These are phyloP conservation scores for Tryphoninae sp. DNA, from an alignment of 2,888 invertebrate species.

Conservation along the genomic window DNA sequence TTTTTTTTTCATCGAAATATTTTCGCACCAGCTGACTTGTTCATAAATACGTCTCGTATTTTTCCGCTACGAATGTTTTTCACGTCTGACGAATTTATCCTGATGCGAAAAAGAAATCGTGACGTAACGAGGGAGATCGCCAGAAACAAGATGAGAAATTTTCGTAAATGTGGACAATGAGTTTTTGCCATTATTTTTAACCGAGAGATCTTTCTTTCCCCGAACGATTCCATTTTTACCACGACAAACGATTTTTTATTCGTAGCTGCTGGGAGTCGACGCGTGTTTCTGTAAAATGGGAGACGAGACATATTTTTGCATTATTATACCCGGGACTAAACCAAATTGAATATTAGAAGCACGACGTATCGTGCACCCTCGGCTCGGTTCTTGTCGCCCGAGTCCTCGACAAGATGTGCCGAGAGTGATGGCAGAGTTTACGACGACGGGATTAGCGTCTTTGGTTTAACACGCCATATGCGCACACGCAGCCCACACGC, in stretches of 20 bases:
- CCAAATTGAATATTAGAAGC: conserved; percentile 49
- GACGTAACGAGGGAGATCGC: background rate
- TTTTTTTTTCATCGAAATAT: conserved; percentile 10
- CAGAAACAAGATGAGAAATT: background rate
- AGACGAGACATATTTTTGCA: conserved; percentile 20
- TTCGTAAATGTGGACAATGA: background rate
- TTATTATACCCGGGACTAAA: conserved; percentile 20
- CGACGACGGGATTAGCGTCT: conserved; percentile 44
- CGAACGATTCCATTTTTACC: background rate
- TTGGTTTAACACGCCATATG: conserved; percentile 47
- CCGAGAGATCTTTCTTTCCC: background rate
- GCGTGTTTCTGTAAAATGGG: background rate
- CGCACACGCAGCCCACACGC: conserved; percentile 44
- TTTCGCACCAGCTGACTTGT: conserved; percentile 3
- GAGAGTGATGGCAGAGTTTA: conserved; percentile 48
- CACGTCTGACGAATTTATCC: background rate
- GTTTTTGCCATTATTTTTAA: background rate
- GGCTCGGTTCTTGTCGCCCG: conserved; percentile 3
- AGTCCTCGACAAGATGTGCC: conserved; percentile 46
- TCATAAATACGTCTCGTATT: background rate
- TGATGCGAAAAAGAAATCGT: background rate
- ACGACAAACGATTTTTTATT: background rate
- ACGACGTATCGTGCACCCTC: background rate
- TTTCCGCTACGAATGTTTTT: background rate
- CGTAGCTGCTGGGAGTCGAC: background rate